Conservation (phyloP, 1,140 invertebrate species). For the Hyles euphorbiae region DNA sequence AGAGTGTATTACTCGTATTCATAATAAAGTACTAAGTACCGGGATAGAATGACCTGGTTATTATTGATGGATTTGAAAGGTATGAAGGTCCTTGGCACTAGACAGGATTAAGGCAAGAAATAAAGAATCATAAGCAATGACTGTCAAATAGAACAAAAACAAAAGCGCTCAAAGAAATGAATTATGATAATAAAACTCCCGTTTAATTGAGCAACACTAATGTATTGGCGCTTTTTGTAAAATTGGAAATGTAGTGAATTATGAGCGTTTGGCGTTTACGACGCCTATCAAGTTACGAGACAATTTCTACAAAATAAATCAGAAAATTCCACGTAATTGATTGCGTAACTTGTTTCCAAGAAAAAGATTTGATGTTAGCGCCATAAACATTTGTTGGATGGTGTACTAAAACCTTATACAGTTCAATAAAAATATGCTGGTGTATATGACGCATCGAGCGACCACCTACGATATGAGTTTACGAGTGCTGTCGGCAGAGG, state of each 20-base stretch:
- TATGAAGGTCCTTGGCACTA: too few relatives aligned
- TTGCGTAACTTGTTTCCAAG: conserved; percentile 26
- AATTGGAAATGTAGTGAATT: conserved; percentile 6
- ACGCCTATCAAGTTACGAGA: conserved; percentile 13
- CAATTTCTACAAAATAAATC: conserved; percentile 21
- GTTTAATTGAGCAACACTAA: conserved; percentile 8
- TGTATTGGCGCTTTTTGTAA: conserved; percentile 7
- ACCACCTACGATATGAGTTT: conserved; percentile 65
- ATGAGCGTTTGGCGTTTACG: conserved; percentile 10
- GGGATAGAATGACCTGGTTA: too few relatives aligned
- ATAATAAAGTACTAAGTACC: too few relatives aligned
- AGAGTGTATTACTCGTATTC: too few relatives aligned
- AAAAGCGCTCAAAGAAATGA: conserved; percentile 3
- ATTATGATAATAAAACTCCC: conserved; percentile 5
- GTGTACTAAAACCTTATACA: conserved; percentile 56
- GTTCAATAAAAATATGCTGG: conserved; percentile 56
- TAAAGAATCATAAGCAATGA: background rate
- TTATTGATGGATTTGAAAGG: too few relatives aligned
- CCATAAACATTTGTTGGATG: conserved; percentile 38
- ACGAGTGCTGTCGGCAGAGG: conserved; percentile 32
- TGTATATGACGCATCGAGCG: conserved; percentile 51
- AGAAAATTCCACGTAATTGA: conserved; percentile 17
- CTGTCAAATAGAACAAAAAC: conserved; percentile 5
- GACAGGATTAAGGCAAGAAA: too few relatives aligned
- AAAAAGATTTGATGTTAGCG: conserved; percentile 27